Evolutionary conservation across 2,113 vertebrate species (phyloP).

Genomic region (Plecotus auritus): DNA sequence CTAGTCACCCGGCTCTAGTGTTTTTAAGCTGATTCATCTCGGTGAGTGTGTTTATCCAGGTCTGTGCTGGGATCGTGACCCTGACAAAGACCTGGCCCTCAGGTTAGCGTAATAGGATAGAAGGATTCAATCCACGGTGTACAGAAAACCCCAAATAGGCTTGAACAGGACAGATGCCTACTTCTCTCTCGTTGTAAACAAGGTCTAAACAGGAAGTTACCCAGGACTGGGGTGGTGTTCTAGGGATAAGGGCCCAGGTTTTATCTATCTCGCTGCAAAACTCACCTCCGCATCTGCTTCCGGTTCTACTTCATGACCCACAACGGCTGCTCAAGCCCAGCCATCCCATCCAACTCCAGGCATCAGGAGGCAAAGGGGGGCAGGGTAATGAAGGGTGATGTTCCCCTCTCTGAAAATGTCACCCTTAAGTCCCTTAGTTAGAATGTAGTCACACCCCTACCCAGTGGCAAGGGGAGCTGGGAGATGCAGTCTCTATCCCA

Average conservation of each 20-base stretch:
- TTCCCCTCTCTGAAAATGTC: not conserved
- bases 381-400: not conserved
- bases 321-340: not conserved
- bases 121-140: not conserved
- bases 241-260: not conserved
- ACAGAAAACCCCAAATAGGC: not conserved
- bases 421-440: not conserved
- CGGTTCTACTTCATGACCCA: not conserved
- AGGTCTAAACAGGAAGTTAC: not conserved
- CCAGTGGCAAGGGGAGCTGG: not conserved
- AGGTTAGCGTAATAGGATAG: not conserved
- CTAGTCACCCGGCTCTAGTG: not conserved
- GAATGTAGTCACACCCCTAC: not conserved
- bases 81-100: not conserved
- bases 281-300: not conserved
- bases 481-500: not conserved
- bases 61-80: not conserved
- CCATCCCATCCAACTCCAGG: not conserved
- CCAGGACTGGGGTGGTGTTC: not conserved
- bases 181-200: not conserved
- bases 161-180: not conserved
- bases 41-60: not conserved
- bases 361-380: not conserved
- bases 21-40: not conserved
- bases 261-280: not conserved